A percentile compares a stretch with the other conserved stretches of the same genome.
phyloP scores from a whole-genome alignment of 2,888 invertebrate genomes.

The Xestia sexstrigata region DNA sequence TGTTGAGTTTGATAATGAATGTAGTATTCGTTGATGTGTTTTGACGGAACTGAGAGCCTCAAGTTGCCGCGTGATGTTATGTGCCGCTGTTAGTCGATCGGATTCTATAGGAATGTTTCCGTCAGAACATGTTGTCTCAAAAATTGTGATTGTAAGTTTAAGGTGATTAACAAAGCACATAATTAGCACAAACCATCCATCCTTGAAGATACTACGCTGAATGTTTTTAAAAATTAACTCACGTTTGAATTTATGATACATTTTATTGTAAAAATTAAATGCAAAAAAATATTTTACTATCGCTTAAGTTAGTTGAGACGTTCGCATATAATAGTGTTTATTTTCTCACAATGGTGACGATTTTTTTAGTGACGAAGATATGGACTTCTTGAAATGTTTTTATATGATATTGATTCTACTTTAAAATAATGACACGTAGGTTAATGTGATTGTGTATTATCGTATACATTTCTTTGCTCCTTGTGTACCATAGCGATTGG shows the following conservation, averaged over 20 bases:
- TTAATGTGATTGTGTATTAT: constrained; percentile 76
- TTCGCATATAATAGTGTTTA: constrained; percentile 89
- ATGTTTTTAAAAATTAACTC: constrained; percentile 88
- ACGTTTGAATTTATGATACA: constrained; percentile 91
- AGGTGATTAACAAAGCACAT: constrained; percentile 88
- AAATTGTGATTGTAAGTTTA: constrained; percentile 88
- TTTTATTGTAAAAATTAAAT: constrained; percentile 87
- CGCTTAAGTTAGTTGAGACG: constrained; percentile 89
- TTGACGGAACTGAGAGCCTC: constrained; percentile 58
- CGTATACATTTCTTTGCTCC: constrained; percentile 79
- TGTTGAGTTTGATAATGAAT: constrained; percentile 83
- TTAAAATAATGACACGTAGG: constrained; percentile 78
- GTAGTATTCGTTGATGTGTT: constrained; percentile 78
- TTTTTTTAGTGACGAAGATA: constrained; percentile 82
- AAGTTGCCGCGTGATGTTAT: constrained; percentile 52
- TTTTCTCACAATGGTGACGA: constrained; percentile 82
- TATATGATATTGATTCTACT: constrained; percentile 84
- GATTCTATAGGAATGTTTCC: constrained; percentile 53
- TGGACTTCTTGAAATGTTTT: constrained; percentile 80
- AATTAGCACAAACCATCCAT: constrained; percentile 90
- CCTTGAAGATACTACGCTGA: constrained; percentile 87
- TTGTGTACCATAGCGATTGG: constrained; percentile 77
- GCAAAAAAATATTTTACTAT: constrained; percentile 88
- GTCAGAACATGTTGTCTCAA: constrained; percentile 69
- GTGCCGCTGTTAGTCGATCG: constrained; percentile 47